Percentiles rank a stretch among this genome's conserved stretches.
Evolutionary conservation across 1,140 invertebrate genomes (phyloP).

Genomic region (Acromyrmex heyeri): DNA sequence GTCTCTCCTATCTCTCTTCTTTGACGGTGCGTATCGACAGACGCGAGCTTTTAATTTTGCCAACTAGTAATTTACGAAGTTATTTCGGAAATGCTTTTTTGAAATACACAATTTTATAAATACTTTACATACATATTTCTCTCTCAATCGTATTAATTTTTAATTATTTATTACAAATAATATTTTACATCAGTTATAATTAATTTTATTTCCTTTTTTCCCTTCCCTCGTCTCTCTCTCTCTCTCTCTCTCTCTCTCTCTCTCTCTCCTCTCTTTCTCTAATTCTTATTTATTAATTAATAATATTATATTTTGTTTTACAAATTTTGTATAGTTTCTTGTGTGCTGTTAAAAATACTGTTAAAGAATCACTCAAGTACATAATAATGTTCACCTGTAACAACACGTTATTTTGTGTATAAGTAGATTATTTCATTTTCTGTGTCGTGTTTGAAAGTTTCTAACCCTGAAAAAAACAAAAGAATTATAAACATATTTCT

Average conservation of each 20-base stretch:
- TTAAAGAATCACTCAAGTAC: neutral
- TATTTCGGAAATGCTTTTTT: neutral
- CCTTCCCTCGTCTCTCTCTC: neutral
- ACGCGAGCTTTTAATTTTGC: slow-evolving; percentile 80
- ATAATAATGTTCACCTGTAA: neutral
- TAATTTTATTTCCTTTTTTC: neutral
- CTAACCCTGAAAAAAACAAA: neutral
- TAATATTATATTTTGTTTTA: neutral
- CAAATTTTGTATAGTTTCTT: neutral
- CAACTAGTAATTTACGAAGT: slow-evolving; percentile 22
- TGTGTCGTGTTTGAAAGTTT: neutral
- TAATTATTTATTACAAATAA: slow-evolving; percentile 13
- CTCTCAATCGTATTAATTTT: neutral
- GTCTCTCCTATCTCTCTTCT: slow-evolving; percentile 56
- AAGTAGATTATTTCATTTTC: neutral
- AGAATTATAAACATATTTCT: neutral
- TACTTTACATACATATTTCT: neutral
- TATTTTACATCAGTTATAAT: neutral
- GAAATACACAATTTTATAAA: neutral
- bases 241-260: neutral
- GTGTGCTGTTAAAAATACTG: neutral
- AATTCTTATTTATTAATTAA: neutral
- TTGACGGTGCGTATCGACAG: slow-evolving; percentile 54
- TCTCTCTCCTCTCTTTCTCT: neutral
- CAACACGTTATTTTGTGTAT: neutral